Percentiles rank a stretch among this genome's conserved stretches.
Evolutionary conservation across 1,140 invertebrate species (phyloP).

Genomic region (Drosophila pectinifera): DNA sequence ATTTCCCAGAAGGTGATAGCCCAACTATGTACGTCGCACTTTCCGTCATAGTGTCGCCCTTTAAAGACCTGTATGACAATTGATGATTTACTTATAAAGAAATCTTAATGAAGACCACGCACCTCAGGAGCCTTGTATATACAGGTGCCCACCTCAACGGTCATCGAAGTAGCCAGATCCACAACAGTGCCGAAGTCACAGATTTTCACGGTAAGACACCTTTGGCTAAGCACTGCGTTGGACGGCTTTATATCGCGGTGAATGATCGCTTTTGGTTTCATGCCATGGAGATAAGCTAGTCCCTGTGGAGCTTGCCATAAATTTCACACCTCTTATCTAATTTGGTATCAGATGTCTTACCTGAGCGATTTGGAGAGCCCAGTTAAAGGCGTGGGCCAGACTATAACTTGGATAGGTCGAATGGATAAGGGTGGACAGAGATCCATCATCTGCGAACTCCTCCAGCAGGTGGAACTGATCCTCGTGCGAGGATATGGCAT

Average conservation of each 20-base stretch:
- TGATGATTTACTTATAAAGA: constrained; percentile 6
- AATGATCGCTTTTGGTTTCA: constrained; percentile 96
- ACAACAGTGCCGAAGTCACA: constrained; percentile 98
- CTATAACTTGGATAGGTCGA: constrained; percentile 91
- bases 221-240: constrained; percentile 94
- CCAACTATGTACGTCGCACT: constrained; percentile 99
- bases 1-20: constrained; percentile 99
- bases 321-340: neutral
- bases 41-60: constrained; percentile 94
- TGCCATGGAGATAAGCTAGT: constrained; percentile 96
- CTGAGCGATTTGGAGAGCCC: constrained; percentile 95
- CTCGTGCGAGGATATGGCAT: constrained; percentile 92
- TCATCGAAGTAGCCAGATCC: constrained; percentile 97
- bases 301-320: constrained; percentile 86
- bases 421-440: constrained; percentile 96
- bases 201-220: constrained; percentile 95
- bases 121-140: constrained; percentile 99
- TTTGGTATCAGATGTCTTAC: constrained; percentile 73
- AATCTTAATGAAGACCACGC: no score
- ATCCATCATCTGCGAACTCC: constrained; percentile 98
- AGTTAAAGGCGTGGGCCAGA: constrained; percentile 96
- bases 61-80: constrained; percentile 86
- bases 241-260: constrained; percentile 98
- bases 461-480: constrained; percentile 94
- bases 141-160: constrained; percentile 96